Base-by-base conservation (phyloP, 2,888 invertebrate species). In the Macrostomum cliftonense region DNA sequence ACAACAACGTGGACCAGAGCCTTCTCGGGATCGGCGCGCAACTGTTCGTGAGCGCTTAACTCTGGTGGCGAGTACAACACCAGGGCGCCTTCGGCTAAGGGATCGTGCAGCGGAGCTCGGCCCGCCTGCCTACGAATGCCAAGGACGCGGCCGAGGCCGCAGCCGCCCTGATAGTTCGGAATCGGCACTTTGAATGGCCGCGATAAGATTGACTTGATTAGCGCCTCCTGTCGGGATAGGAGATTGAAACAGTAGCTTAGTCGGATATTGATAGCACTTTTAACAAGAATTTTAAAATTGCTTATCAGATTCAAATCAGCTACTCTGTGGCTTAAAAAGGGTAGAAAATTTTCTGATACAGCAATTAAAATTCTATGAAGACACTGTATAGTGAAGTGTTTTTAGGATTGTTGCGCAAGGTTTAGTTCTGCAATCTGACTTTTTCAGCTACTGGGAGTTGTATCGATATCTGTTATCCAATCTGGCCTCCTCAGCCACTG, bases 151-250 rank as follows among this genome's bases (percentile, higher is more conserved):
- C 78, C 77, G 13, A 78, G 77, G 60, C 77, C 77, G 11, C 54
- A 45, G 47, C 43, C 53, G 68, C 70, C 68, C 61, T 65, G 60
- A 71, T 91, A 93, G 63, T 88, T 85, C 1, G 83, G 80, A 51
- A 93, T 82, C 0, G 93, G 93, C 21, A 89, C 82, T 73, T 84
- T 83, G 65, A 91, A 95, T 0, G 89, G 88, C 62, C 80, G 81
- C 2, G 68, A 63, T 9, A 93, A 71, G 56, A 88, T 78, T 60
- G 80, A 80, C 49, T 78, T 78, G 55, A 95, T 89, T 16, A 83
- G 75, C 54, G 77, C 78, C 72, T 93, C 82, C 79, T 82, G 65
- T 28, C 5, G 28, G 28, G 9, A 28, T 4, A 28, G 16, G 42
- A 85, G 85, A 78, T 78, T 87, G 74, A 79, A 82, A 75, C 28